These are phyloP conservation scores for Sinonovacula constricta DNA, from an alignment of 1,140 invertebrate species.

Conservation along the genomic window DNA sequence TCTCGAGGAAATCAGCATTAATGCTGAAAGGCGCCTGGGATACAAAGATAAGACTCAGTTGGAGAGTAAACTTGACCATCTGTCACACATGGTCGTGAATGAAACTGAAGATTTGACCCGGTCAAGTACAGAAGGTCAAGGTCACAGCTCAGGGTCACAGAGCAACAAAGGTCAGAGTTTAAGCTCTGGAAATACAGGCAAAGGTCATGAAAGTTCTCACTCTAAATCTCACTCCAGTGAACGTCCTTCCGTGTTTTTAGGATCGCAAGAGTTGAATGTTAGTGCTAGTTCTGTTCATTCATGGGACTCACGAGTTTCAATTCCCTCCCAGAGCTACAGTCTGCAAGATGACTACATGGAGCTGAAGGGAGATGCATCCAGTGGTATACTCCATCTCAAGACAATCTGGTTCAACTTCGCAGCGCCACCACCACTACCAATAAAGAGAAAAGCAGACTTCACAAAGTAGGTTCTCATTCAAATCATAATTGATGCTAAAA, in stretches of 20 bases:
- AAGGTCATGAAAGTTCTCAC: not conserved
- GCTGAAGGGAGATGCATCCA: constrained; percentile 78
- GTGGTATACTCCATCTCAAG: constrained; percentile 87
- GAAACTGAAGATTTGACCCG: no score
- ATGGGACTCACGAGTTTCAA: constrained; percentile 69
- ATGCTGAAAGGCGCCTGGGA: constrained; percentile 84
- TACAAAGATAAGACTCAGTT: constrained; percentile 59
- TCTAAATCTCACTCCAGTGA: not conserved
- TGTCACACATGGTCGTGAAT: no score
- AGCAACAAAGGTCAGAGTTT: not conserved
- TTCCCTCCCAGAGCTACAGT: constrained; percentile 58
- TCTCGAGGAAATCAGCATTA: constrained; percentile 92
- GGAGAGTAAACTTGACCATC: no score
- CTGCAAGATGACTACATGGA: constrained; percentile 48
- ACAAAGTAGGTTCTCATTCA: constrained; percentile 83
- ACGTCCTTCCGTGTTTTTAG: not conserved
- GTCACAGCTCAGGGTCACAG: not conserved
- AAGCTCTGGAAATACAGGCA: not conserved
- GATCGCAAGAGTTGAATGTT: constrained; percentile 1
- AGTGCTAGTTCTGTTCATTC: constrained; percentile 63
- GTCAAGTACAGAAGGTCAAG: not conserved
- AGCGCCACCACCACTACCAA: constrained; percentile 94
- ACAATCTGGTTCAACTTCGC: constrained; percentile 98
- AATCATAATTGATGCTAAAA: not conserved
- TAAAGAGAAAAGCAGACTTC: constrained; percentile 96